phyloP scores from a whole-genome alignment of 2,113 vertebrate species.

The Lampris incognitus region DNA sequence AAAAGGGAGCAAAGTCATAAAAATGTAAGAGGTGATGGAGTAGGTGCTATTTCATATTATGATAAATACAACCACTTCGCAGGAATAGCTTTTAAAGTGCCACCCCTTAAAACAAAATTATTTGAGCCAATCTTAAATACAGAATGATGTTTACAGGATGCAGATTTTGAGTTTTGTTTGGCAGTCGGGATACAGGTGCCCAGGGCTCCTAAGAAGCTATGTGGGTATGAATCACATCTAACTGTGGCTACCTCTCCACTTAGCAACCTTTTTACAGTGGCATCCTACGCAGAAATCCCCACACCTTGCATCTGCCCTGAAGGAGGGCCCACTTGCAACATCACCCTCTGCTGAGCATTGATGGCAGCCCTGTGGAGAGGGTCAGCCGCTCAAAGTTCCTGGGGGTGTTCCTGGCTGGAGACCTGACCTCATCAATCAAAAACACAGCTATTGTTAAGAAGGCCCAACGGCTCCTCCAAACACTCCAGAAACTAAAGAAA shows the following conservation, averaged over 20 bases:
- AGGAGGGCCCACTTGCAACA: background rate
- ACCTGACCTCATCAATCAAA: background rate
- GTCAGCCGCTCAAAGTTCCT: background rate
- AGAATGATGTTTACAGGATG: conserved; percentile 47
- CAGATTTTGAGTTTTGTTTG: conserved; percentile 33
- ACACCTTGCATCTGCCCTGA: background rate
- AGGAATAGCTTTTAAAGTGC: conserved; percentile 56
- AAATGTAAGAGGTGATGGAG: conserved; percentile 64
- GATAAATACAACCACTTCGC: conserved; percentile 66
- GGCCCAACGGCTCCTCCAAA: background rate
- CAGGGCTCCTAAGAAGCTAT: conserved; percentile 10
- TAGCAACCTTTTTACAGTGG: background rate
- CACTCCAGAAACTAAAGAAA: background rate
- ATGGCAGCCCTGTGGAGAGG: background rate
- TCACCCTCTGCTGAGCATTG: background rate
- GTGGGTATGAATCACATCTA: conserved; percentile 19
- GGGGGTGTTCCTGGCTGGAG: background rate
- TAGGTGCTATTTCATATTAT: conserved; percentile 61
- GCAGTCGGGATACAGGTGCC: conserved; percentile 25
- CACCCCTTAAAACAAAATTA: conserved; percentile 53
- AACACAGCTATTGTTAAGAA: background rate
- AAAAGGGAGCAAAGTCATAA: conserved; percentile 54
- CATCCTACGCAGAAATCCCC: background rate
- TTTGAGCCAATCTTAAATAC: conserved; percentile 36
- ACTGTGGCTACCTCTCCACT: conserved; percentile 19